Evolutionary conservation across 2,888 invertebrate species (phyloP).

Genomic region (Patella pellucida): DNA sequence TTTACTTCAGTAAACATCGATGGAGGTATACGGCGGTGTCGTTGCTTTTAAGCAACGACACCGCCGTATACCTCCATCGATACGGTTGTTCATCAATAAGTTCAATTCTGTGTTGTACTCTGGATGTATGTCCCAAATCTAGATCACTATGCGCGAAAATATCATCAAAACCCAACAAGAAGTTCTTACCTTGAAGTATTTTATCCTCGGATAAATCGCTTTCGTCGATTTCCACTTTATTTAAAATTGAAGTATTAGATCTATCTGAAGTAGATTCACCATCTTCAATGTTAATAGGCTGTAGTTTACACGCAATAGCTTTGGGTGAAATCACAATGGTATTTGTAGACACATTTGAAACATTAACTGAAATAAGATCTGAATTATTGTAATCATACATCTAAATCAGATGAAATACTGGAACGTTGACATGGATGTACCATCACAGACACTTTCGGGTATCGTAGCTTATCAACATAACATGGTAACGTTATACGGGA

Average conservation of each 20-base stretch:
- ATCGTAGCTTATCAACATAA: background rate
- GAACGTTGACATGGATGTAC: background rate
- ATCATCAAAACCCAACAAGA: too few relatives aligned
- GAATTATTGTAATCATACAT: background rate
- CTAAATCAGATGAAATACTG: background rate
- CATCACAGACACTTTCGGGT: background rate
- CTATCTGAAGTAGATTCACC: too few relatives aligned
- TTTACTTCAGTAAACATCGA: background rate
- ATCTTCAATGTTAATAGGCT: background rate
- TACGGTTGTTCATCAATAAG: too few relatives aligned
- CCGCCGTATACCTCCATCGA: too few relatives aligned
- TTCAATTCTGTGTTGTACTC: too few relatives aligned
- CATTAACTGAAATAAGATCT: background rate
- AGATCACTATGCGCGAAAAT: too few relatives aligned
- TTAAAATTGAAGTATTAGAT: too few relatives aligned
- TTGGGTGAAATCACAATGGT: background rate
- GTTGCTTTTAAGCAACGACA: too few relatives aligned
- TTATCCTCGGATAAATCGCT: too few relatives aligned
- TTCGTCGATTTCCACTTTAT: too few relatives aligned
- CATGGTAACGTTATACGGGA: background rate
- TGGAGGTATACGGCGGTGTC: background rate
- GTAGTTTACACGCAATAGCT: slow-evolving; percentile 12
- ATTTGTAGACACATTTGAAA: background rate
- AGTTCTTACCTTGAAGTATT: too few relatives aligned
- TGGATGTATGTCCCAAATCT: too few relatives aligned